Conservation (phyloP, 37 sponge, comb jelly and placozoan genomes). For the Chondrilla cf. caribensis region DNA sequence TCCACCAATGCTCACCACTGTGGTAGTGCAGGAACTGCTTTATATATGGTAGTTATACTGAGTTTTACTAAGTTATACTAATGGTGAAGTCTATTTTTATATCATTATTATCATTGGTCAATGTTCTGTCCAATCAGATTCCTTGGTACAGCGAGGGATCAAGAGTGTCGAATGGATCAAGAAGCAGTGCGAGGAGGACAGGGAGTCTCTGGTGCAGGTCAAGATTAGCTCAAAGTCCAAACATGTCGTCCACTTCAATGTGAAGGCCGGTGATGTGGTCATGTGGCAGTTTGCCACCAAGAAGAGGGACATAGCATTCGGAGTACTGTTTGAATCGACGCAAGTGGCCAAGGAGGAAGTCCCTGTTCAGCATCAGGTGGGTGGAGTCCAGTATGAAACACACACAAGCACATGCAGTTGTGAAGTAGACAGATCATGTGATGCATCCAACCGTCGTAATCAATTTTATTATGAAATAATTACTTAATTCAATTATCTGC, state of each 20-base stretch:
- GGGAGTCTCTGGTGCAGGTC: constrained; percentile 34
- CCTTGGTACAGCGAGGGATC: constrained; percentile 20
- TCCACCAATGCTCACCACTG: too few relatives aligned
- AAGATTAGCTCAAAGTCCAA: constrained; percentile 82
- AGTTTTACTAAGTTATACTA: too few relatives aligned
- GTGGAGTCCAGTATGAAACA: not conserved
- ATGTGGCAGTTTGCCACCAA: constrained; percentile 96
- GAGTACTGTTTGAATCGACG: constrained; percentile 83
- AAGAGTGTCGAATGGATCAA: constrained; percentile 88
- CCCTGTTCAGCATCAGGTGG: constrained; percentile 44
- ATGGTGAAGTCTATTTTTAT: too few relatives aligned
- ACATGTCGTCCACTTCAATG: constrained; percentile 91
- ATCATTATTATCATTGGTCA: too few relatives aligned
- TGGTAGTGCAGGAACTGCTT: too few relatives aligned
- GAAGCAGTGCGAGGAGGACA: constrained; percentile 30
- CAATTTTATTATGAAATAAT: not conserved
- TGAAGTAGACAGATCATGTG: too few relatives aligned
- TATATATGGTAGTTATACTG: too few relatives aligned
- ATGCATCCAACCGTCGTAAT: not conserved
- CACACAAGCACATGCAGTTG: not conserved
- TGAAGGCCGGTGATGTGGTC: constrained; percentile 87
- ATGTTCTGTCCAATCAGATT: not conserved
- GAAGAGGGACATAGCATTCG: constrained; percentile 90
- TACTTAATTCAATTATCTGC: not conserved
- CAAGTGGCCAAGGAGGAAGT: constrained; percentile 62